Evolutionary conservation across 2,888 invertebrate species (phyloP).

Genomic region (Tetrapedia diversipes): DNA sequence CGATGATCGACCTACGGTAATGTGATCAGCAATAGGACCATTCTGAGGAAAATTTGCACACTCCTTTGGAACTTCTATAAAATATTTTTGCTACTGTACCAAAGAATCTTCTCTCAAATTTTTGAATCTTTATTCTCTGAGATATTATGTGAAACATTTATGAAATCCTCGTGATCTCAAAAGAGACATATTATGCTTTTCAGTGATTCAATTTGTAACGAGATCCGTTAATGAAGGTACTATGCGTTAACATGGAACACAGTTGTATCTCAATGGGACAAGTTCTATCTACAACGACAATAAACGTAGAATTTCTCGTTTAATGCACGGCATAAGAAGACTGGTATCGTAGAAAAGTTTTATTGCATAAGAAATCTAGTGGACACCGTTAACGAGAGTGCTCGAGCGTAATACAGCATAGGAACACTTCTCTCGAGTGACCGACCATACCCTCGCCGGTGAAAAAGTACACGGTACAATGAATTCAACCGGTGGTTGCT

Average conservation of each 20-base stretch:
- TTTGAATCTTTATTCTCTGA: too few relatives aligned
- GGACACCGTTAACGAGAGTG: slow-evolving; percentile 4
- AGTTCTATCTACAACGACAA: too few relatives aligned
- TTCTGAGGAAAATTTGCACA: neutral
- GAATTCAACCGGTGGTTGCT: slow-evolving; percentile 66
- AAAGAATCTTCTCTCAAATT: too few relatives aligned
- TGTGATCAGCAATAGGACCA: slow-evolving; percentile 2
- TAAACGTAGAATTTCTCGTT: slow-evolving; percentile 1
- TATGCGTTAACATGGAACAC: too few relatives aligned
- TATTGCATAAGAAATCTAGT: slow-evolving; percentile 30
- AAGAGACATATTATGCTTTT: neutral
- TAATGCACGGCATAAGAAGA: slow-evolving; percentile 1
- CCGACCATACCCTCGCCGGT: slow-evolving; percentile 23
- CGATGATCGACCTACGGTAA: neutral
- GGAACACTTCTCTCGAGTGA: slow-evolving; percentile 47
- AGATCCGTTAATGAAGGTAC: neutral
- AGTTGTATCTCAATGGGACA: too few relatives aligned
- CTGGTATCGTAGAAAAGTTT: slow-evolving; percentile 1
- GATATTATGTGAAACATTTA: neutral
- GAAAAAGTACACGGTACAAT: slow-evolving; percentile 26
- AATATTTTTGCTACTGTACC: too few relatives aligned
- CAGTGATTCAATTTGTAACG: neutral
- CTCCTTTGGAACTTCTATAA: neutral
- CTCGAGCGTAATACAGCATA: slow-evolving; percentile 26
- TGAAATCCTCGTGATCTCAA: neutral